Evolutionary conservation across 2,888 invertebrate species (phyloP).

Genomic region (Tinea trinotella): DNA sequence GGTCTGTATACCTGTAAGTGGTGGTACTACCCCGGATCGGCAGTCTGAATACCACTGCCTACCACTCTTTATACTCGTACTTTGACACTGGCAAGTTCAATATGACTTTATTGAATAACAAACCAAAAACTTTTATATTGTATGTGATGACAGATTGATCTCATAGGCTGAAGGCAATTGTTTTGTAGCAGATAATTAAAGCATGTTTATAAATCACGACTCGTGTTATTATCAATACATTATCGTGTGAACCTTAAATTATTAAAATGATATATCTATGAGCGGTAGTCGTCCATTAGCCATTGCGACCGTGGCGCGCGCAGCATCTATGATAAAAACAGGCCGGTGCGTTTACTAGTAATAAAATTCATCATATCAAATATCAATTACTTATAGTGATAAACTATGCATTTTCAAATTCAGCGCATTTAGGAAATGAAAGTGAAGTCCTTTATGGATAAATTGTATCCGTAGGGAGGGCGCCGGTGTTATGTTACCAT

Average conservation of each 20-base stretch:
- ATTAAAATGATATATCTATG: neutral
- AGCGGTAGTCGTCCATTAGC: neutral
- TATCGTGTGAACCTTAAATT: constrained; percentile 16
- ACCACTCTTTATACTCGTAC: no score
- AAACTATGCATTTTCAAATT: constrained; percentile 20
- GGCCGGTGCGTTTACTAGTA: neutral
- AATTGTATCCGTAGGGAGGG: constrained; percentile 43
- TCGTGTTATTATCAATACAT: constrained; percentile 9
- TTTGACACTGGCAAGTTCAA: no score
- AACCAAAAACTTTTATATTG: no score
- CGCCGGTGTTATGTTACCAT: constrained; percentile 52
- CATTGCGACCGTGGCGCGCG: neutral
- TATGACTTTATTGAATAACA: no score
- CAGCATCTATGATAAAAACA: neutral
- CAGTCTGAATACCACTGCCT: no score
- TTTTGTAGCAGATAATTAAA: constrained; percentile 8
- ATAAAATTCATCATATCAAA: neutral
- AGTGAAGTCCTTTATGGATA: constrained; percentile 34
- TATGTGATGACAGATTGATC: no score
- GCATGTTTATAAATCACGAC: constrained; percentile 9
- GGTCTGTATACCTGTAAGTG: no score
- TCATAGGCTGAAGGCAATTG: neutral
- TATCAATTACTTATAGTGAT: constrained; percentile 13
- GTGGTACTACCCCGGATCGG: no score
- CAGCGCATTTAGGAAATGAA: constrained; percentile 67